Evolutionary conservation across 1,140 invertebrate genomes (phyloP).

Genomic region (Lamellibrachia luymesi): DNA sequence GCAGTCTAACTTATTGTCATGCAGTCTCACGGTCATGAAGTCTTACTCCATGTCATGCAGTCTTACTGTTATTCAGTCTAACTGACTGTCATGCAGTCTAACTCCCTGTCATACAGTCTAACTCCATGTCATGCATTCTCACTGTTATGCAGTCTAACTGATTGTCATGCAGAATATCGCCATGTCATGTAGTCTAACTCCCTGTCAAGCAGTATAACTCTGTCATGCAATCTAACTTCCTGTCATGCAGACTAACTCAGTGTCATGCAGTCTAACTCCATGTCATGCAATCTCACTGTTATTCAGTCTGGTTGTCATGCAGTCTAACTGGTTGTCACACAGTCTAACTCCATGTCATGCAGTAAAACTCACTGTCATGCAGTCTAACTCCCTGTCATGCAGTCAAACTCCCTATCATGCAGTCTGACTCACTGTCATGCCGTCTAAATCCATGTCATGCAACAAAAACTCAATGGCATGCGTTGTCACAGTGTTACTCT

Average conservation of each 20-base stretch:
- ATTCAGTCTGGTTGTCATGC: background rate
- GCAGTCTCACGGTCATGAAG: too few species aligned
- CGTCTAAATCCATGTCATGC: background rate
- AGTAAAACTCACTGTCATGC: background rate
- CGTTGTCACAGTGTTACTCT: too few species aligned
- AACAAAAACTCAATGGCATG: too few species aligned
- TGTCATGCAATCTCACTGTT: too few species aligned
- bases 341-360: background rate
- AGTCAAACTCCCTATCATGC: background rate
- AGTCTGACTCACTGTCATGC: background rate
- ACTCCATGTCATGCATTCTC: background rate
- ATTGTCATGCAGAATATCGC: too few species aligned
- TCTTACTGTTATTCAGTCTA: too few species aligned
- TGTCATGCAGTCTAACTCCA: too few species aligned
- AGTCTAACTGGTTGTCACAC: background rate
- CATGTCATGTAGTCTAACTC: too few species aligned
- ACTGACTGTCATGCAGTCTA: background rate
- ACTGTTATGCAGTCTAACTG: too few species aligned
- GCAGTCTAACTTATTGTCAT: background rate
- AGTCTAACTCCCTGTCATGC: background rate
- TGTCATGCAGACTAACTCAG: too few species aligned
- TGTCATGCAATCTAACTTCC: too few species aligned
- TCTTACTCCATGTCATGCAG: background rate
- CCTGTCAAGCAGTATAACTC: too few species aligned
- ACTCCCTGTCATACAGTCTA: background rate